Evolutionary conservation across 2,888 invertebrate genomes (phyloP).

Genomic region (Mycalesis mineus): DNA sequence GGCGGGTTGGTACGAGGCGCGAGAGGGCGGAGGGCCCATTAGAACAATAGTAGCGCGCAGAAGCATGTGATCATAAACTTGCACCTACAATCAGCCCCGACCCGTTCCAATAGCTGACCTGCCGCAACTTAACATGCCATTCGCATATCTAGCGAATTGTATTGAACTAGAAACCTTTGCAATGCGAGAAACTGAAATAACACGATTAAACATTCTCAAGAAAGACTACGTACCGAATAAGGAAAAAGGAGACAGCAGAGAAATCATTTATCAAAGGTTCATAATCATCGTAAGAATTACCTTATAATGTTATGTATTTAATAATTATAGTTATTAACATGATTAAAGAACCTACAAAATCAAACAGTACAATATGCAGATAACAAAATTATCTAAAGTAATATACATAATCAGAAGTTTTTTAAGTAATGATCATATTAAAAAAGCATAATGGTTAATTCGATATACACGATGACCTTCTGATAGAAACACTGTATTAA

Average conservation of each 20-base stretch:
- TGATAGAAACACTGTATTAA: no score
- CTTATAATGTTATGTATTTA: no score
- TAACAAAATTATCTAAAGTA: no score
- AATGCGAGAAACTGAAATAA: not conserved
- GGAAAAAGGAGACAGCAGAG: not conserved
- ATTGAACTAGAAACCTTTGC: constrained; percentile 4
- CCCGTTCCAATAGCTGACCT: constrained; percentile 59
- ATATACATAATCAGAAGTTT: no score
- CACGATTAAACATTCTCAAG: not conserved
- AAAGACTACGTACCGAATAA: not conserved
- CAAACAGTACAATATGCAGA: no score
- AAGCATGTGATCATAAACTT: constrained; percentile 70
- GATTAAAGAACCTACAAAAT: no score
- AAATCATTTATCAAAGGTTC: no score
- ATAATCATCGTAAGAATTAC: no score
- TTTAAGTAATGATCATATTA: no score
- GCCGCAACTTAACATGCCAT: constrained; percentile 50
- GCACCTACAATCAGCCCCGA: constrained; percentile 53
- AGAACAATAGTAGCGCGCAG: constrained; percentile 70
- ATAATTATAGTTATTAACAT: no score
- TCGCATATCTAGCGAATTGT: constrained; percentile 25
- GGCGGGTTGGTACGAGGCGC: constrained; percentile 49
- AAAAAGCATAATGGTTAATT: no score
- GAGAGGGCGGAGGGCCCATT: constrained; percentile 54
- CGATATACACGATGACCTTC: no score